phyloP scores from a whole-genome alignment of 2,113 vertebrate genomes.

The Calypte anna region DNA sequence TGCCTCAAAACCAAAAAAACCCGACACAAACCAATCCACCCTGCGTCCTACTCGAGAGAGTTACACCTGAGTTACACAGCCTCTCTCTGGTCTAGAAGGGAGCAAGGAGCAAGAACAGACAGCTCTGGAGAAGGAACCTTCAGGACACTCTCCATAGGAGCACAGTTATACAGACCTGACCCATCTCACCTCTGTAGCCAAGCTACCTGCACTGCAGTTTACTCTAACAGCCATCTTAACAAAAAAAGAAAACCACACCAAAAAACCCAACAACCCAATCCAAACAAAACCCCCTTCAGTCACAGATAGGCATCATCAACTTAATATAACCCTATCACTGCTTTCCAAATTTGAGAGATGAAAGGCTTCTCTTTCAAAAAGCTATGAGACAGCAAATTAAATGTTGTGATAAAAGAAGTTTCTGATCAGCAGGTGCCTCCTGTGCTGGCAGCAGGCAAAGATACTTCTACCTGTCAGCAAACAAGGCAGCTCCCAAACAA shows the following conservation, averaged over 20 bases:
- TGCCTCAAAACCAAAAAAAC: neutral
- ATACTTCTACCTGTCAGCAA: slow-evolving; percentile 33
- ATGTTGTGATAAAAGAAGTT: slow-evolving; percentile 13
- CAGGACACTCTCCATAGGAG: neutral
- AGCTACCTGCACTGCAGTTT: neutral
- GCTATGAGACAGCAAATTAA: slow-evolving; percentile 39
- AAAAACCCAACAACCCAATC: neutral
- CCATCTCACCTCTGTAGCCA: neutral
- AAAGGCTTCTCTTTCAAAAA: slow-evolving; percentile 45
- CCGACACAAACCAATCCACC: neutral
- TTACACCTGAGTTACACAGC: neutral
- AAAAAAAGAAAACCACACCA: neutral
- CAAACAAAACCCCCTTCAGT: neutral
- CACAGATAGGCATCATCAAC: slow-evolving; percentile 17
- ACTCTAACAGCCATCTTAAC: neutral
- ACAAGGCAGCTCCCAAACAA: neutral
- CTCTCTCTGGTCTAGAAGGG: neutral
- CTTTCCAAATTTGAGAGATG: neutral
- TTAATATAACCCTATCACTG: neutral
- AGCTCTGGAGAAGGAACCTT: neutral
- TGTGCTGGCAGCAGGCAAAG: slow-evolving; percentile 8
- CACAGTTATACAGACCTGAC: neutral
- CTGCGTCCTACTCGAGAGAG: neutral
- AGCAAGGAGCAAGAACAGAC: neutral
- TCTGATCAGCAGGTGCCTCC: slow-evolving; percentile 48